Evolutionary conservation across 2,113 vertebrate species (phyloP), one percentile per base, ranked within the genome.

Genomic region (Aphyosemion australe): DNA sequence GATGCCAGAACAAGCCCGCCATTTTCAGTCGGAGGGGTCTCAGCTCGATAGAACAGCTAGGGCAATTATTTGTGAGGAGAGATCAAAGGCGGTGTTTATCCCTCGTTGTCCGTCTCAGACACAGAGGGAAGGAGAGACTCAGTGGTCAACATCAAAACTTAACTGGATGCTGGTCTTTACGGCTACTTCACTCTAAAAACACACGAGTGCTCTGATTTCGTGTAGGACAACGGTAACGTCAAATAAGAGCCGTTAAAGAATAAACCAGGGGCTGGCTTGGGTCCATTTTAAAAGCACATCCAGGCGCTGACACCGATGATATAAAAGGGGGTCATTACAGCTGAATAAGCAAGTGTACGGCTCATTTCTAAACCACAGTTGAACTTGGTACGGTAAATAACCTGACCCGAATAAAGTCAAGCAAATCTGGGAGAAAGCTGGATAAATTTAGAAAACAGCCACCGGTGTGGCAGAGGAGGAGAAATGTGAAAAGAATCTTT

Each of bases 341-440:
- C 74, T 76, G 78, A 88, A 87, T 80, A 82, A 80, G 77, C 81
- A 84, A 80, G 63, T 39, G 70, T 56, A 19, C 53, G 45, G 65
- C 71, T 80, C 61, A 64, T 74, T 69, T 84, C 63, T 82, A 70
- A 80, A 83, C 80, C 77, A 70, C 61, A 70, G 74, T 72, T 89
- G 84, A 91, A 87, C 83, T 80, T 48, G 61, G 79, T 66, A 78
- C 87, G 85, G 90, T 88, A 88, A 85, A 91, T 83, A 87, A 88
- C 77, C 80, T 87, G 88, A 91, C 86, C 90, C 83, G 77, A 88
- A 89, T 89, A 84, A 79, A 84, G 82, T 65, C 59, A 37, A 70
- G 84, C 71, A 74, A 86, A 87, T 87, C 79, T 74, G 72, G 57
- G 78, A 81, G 82, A 86, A 81, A 82, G 67, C 18, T 3, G 49